Conservation (phyloP, 2,113 vertebrate genomes). For the Sprattus sprattus region DNA sequence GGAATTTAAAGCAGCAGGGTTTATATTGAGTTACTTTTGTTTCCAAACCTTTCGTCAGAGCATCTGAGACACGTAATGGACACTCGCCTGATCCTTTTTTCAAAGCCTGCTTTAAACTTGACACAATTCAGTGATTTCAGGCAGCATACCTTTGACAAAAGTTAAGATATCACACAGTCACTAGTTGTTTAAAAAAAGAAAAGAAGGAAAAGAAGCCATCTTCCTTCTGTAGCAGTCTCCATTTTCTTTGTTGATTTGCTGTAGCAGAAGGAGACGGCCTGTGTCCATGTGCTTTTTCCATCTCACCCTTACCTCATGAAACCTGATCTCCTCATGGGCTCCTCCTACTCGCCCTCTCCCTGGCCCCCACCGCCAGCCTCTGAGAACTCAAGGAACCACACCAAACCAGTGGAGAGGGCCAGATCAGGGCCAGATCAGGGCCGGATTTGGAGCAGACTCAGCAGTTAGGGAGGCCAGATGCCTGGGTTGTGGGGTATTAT, state of each 20-base stretch:
- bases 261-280: not conserved
- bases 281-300: not conserved
- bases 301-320: not conserved
- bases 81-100: not conserved
- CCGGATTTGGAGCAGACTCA: not conserved
- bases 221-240: not conserved
- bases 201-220: not conserved
- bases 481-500: not conserved
- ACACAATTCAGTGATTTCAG: not conserved
- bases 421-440: not conserved
- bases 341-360: not conserved
- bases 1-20: not conserved
- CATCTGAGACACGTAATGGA: not conserved
- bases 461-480: not conserved
- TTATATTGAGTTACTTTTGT: not conserved
- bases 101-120: not conserved
- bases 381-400: too few species aligned
- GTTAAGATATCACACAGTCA: not conserved
- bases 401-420: not conserved
- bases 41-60: not conserved
- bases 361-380: not conserved
- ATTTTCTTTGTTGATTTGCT: not conserved
- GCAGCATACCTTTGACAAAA: not conserved
- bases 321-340: not conserved
- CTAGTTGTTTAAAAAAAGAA: not conserved